These are phyloP conservation scores for Dissostichus mawsoni DNA, from an alignment of 2,113 vertebrate genomes.

Conservation along the genomic window DNA sequence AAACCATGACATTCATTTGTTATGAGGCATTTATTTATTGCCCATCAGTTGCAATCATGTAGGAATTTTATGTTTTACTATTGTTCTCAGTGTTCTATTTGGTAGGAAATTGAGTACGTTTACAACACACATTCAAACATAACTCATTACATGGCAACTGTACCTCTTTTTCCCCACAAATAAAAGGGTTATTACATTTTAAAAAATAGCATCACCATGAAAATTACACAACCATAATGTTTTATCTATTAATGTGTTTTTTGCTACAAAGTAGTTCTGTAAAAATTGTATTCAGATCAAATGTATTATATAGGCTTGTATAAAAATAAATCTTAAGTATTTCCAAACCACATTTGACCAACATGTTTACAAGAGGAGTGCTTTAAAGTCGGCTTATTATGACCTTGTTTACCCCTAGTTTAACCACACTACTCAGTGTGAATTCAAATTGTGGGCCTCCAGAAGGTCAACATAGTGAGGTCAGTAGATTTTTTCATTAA, in stretches of 20 bases:
- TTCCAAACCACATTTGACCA: too few relatives aligned
- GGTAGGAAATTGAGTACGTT: not conserved
- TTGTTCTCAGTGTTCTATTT: not conserved
- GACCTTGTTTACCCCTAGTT: too few relatives aligned
- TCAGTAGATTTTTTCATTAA: not conserved
- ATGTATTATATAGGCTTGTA: not conserved
- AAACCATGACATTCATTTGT: constrained; percentile 6
- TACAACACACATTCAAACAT: not conserved
- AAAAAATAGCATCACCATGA: too few relatives aligned
- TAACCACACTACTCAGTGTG: not conserved
- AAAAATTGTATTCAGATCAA: not conserved
- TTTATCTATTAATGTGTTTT: not conserved
- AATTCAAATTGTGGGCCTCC: not conserved
- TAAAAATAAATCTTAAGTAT: too few relatives aligned
- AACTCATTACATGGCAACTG: not conserved
- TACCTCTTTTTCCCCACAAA: too few relatives aligned
- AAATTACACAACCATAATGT: too few relatives aligned
- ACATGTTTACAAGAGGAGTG: too few relatives aligned
- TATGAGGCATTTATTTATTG: constrained; percentile 15
- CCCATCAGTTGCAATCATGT: not conserved
- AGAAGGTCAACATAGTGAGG: not conserved
- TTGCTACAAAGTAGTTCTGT: too few relatives aligned
- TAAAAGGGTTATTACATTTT: too few relatives aligned
- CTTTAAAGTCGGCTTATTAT: too few relatives aligned
- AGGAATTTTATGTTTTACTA: not conserved